Conservation (phyloP, 2,113 vertebrate genomes). For the Colinus virginianus region DNA sequence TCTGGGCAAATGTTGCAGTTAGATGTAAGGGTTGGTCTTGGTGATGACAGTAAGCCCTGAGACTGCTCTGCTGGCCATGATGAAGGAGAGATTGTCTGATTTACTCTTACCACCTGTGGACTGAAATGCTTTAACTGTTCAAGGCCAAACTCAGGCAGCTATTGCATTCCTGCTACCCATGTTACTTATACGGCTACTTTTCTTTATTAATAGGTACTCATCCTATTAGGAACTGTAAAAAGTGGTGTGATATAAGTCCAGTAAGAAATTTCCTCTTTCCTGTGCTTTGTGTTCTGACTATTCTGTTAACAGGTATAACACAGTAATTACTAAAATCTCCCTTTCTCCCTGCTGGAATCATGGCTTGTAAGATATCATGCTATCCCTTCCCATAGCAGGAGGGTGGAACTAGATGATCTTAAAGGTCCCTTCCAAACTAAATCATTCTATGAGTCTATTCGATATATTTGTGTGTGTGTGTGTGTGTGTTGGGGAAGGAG, state of each 20-base stretch:
- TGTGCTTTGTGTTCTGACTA: neutral
- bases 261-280: neutral
- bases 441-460: too few species aligned
- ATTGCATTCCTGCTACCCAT: rapidly evolving
- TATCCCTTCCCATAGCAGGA: too few species aligned
- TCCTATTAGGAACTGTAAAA: neutral
- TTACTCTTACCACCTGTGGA: neutral
- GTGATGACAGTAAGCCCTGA: neutral
- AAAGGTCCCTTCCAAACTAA: too few species aligned
- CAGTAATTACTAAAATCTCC: neutral
- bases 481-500: neutral
- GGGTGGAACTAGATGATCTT: too few species aligned
- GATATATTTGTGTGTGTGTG: neutral
- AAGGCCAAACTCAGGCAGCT: neutral
- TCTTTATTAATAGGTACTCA: neutral
- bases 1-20: neutral
- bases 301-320: neutral
- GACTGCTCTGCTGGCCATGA: neutral
- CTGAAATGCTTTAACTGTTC: neutral
- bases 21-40: neutral
- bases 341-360: neutral
- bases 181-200: neutral
- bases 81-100: neutral
- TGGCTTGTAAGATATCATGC: neutral
- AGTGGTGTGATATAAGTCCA: rapidly evolving